A percentile compares a stretch with the other conserved stretches of the same genome.
phyloP scores from a whole-genome alignment of 2,888 invertebrate species.

The Scrobipalpa costella region DNA sequence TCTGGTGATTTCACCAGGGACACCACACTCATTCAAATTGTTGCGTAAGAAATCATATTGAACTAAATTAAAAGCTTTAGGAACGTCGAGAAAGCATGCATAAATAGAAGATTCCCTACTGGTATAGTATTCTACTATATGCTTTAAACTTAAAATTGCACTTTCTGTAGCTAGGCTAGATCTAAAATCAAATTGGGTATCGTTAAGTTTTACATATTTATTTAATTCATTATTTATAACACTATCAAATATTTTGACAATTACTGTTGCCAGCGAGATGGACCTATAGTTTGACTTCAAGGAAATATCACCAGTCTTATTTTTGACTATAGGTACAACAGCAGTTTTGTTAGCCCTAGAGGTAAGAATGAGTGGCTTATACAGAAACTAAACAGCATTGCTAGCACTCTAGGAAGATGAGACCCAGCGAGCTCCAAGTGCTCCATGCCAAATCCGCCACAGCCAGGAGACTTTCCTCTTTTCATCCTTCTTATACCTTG shows the following conservation, averaged over 20 bases:
- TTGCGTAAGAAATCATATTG: not conserved
- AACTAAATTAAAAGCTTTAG: not conserved
- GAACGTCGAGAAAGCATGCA: not conserved
- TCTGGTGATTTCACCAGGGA: not conserved
- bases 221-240: not conserved
- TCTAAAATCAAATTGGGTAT: too few species aligned
- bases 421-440: conserved; percentile 31
- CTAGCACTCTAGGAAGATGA: conserved; percentile 27
- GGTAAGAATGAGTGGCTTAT: conserved; percentile 24
- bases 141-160: too few species aligned
- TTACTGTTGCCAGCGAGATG: not conserved
- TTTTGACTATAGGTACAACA: not conserved
- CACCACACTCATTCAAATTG: not conserved
- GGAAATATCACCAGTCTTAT: not conserved
- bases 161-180: too few species aligned
- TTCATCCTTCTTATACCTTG: conserved; percentile 10
- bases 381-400: too few species aligned
- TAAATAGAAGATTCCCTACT: not conserved
- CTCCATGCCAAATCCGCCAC: conserved; percentile 30
- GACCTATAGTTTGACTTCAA: not conserved
- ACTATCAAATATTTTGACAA: not conserved
- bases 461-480: conserved; percentile 30
- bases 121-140: too few species aligned
- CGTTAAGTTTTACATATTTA: too few species aligned
- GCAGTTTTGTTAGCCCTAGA: not conserved